Conservation (phyloP, 2,797 vertebrate genomes). For the Sebastes aleutianus region DNA sequence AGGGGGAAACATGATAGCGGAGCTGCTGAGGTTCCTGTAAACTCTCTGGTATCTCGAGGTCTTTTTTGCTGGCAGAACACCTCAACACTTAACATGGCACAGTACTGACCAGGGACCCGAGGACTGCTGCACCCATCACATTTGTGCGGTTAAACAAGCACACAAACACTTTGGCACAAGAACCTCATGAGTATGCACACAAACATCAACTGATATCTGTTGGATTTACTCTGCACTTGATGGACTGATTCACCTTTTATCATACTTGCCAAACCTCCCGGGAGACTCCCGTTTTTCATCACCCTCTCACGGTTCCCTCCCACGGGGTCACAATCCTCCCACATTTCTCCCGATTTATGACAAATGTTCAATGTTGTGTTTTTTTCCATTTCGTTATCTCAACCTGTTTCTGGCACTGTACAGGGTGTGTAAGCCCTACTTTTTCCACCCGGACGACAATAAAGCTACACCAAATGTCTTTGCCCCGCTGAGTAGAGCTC, state of each 20-base stretch:
- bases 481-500: no score
- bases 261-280: no score
- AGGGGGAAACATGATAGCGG: constrained; percentile 48
- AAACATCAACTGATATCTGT: not conserved
- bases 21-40: constrained; percentile 49
- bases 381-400: no score
- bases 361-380: no score
- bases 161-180: not conserved
- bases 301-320: no score
- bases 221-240: not conserved
- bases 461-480: no score
- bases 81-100: constrained; percentile 28
- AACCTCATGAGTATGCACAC: not conserved
- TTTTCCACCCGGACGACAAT: no score
- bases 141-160: not conserved
- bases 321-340: no score
- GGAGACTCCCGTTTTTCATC: no score
- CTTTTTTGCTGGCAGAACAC: constrained; percentile 57
- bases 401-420: no score
- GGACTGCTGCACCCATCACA: not conserved
- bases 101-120: not conserved
- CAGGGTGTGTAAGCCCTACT: no score
- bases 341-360: no score
- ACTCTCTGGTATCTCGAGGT: constrained; percentile 51
- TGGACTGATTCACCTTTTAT: not conserved